These are phyloP conservation scores for Noctuana brunneofusca DNA, from an alignment of 2,888 invertebrate genomes.

Conservation along the genomic window DNA sequence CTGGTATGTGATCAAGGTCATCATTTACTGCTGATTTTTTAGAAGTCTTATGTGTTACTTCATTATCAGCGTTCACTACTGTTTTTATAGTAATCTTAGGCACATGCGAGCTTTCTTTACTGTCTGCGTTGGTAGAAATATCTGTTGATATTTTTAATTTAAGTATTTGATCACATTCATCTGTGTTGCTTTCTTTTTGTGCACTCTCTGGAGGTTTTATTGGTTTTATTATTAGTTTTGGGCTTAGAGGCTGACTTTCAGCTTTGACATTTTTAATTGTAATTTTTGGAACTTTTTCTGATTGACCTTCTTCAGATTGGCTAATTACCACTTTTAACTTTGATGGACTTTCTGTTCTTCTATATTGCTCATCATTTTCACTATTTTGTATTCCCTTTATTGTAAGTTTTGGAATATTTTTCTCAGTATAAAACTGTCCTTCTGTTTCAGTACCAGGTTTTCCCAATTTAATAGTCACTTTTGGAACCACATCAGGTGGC, in stretches of 20 bases:
- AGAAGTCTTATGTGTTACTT: conserved; percentile 50
- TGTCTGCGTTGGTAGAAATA: conserved; percentile 52
- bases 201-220: conserved; percentile 63
- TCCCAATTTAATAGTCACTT: conserved; percentile 76
- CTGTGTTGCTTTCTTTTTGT: conserved; percentile 49
- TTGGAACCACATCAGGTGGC: conserved; percentile 64
- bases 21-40: conserved; percentile 55
- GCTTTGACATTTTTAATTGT: conserved; percentile 74
- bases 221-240: conserved; percentile 78
- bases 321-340: conserved; percentile 71
- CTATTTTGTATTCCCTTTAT: conserved; percentile 69
- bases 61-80: conserved; percentile 59
- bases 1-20: conserved; percentile 65
- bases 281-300: conserved; percentile 72
- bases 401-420: conserved; percentile 73
- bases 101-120: conserved; percentile 71
- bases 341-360: conserved; percentile 50
- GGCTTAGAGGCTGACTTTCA: conserved; percentile 69
- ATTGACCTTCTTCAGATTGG: conserved; percentile 63
- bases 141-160: conserved; percentile 56
- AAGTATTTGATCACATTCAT: conserved; percentile 47
- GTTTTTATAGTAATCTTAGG: conserved; percentile 84
- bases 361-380: conserved; percentile 57
- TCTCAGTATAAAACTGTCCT: conserved; percentile 73
- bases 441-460: conserved; percentile 74